Evolutionary conservation across 2,888 invertebrate species (phyloP), one percentile per base, ranked within the genome.

Genomic region (Anticlea derivata): DNA sequence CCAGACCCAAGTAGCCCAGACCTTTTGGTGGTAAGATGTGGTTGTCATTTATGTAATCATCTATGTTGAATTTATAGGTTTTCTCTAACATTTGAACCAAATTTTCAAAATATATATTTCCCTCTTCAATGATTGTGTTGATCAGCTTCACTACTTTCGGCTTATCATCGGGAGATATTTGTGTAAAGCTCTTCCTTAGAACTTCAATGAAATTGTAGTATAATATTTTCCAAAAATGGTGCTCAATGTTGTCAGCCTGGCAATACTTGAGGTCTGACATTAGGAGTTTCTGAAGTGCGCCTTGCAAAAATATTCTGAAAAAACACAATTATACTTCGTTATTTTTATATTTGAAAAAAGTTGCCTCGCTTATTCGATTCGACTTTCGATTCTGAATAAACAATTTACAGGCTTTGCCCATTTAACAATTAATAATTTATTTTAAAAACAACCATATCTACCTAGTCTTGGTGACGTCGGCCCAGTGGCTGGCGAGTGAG

Each of bases 181-280:
- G 91, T 0, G 85, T 78, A 70, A 94, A 92, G 58, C 92, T 93
- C 76, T 95, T 95, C 60, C 96, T 92, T 64, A 97, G 88, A 62
- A 94, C 92, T 81, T 98, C 97, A 60, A 98, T 96, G 57, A 97
- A 94, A 75, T 95, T 95, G 76, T 98, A 96, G 79, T 96, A 98
- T 2, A 97, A 91, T 55, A 97, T 93, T 81, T 97, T 97, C 98
- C 98, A 98, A 79, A 98, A 94, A 73, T 96, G 94, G 69, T 96
- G 95, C 71, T 98, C 98, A 5, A 97, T 94, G 74, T 97, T 97
- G 72, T 96, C 95, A 30, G 94, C 92, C 74, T 96, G 95, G 65
- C 97, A 96, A 77, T 97, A 96, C 80, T 96, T 96, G 50, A 97
- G 92, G 80, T 98, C 96, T 31, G 94, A 93, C 70, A 94, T 89